These are phyloP conservation scores for Cephus nigrinus DNA, from an alignment of 2,888 invertebrate species.

Conservation along the genomic window DNA sequence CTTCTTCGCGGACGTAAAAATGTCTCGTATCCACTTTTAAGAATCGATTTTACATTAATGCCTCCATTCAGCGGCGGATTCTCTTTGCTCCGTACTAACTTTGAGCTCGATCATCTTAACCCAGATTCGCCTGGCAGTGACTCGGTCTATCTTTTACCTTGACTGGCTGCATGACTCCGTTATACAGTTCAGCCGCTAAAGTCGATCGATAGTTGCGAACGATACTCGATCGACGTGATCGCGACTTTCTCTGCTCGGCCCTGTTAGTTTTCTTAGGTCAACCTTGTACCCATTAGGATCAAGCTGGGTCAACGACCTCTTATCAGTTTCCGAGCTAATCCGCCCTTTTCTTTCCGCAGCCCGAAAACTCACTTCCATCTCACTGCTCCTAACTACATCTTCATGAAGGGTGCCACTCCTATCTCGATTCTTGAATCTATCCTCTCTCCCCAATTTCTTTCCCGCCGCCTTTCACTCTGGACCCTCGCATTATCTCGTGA, in stretches of 20 bases:
- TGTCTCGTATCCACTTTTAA: neutral
- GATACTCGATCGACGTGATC: neutral
- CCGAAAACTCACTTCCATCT: neutral
- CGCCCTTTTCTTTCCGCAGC: neutral
- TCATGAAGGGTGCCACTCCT: neutral
- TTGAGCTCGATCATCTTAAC: neutral
- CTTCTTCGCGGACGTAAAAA: neutral
- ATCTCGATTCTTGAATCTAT: neutral
- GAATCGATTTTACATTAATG: neutral
- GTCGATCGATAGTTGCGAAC: neutral
- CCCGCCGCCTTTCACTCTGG: neutral
- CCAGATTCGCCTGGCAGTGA: neutral
- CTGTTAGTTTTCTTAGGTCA: neutral
- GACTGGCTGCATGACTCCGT: neutral
- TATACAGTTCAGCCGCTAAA: neutral
- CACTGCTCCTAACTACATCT: neutral
- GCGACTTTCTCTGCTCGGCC: neutral
- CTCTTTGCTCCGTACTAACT: neutral
- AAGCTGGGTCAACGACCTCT: neutral
- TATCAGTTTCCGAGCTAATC: neutral
- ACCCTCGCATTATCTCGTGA: constrained; percentile 10
- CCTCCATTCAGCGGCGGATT: neutral
- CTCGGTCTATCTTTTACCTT: neutral
- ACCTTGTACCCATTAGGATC: neutral
- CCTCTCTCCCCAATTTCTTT: neutral